A percentile compares a stretch with the other conserved stretches of the same genome.
Evolutionary conservation across 2,888 invertebrate species (phyloP).

Genomic region (Hyles lineata): DNA sequence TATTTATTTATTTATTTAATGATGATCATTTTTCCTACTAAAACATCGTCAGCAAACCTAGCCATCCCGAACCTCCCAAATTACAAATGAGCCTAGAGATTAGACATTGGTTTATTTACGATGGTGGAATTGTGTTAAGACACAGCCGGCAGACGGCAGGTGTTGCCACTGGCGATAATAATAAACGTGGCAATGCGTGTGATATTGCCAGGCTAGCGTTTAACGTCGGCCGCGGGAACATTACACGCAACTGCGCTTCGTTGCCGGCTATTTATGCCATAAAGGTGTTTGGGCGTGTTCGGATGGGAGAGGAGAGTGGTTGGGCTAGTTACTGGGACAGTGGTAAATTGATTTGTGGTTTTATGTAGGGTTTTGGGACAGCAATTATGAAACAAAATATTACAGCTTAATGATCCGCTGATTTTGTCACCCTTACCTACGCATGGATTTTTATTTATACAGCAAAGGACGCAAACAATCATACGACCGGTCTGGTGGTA

Average conservation of each 20-base stretch:
- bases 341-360: constrained; percentile 30
- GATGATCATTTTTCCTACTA: too few species aligned
- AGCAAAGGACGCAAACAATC: too few species aligned
- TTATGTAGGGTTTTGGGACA: neutral
- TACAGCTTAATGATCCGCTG: too few species aligned
- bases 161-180: constrained; percentile 27
- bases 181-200: constrained; percentile 30
- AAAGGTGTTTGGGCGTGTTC: constrained; percentile 54
- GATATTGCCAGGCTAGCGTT: constrained; percentile 29
- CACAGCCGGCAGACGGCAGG: constrained; percentile 28
- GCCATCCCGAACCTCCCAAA: neutral
- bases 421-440: too few species aligned
- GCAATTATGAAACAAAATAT: too few species aligned
- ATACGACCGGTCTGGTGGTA: too few species aligned
- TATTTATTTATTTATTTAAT: too few species aligned
- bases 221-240: constrained; percentile 30
- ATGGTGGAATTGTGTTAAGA: constrained; percentile 12
- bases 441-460: too few species aligned
- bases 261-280: constrained; percentile 55
- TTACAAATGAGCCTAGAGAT: neutral
- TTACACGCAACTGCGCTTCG: constrained; percentile 33
- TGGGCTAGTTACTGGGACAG: neutral
- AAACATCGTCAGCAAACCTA: neutral
- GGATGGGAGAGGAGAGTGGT: constrained; percentile 24
- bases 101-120: constrained; percentile 13